Percentiles rank a stretch among this genome's conserved stretches.
Conservation (phyloP, 2,113 vertebrate genomes). For the Silurus asotus region DNA sequence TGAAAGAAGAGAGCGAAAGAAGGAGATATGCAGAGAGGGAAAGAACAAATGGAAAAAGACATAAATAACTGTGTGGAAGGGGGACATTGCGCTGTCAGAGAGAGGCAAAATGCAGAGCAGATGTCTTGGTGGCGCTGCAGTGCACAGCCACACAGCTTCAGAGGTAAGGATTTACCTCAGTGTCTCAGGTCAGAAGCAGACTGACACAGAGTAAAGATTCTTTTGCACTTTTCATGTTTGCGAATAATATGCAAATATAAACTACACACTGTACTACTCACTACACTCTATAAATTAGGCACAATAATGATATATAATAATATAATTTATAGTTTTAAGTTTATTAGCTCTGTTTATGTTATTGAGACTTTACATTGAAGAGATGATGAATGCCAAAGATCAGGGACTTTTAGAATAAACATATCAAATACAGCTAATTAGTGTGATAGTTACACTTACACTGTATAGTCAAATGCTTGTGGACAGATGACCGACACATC, state of each 20-base stretch:
- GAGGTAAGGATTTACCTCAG: constrained; percentile 21
- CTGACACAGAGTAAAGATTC: background rate
- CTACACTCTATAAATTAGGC: background rate
- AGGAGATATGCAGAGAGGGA: constrained; percentile 43
- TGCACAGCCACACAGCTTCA: constrained; percentile 7
- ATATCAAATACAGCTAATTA: background rate
- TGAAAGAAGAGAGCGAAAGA: constrained; percentile 33
- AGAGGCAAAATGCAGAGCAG: constrained; percentile 50
- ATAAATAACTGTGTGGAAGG: constrained; percentile 40
- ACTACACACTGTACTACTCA: background rate
- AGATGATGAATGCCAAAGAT: background rate
- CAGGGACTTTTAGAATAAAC: background rate
- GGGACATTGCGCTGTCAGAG: constrained; percentile 41
- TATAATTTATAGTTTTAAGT: background rate
- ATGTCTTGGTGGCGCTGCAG: constrained; percentile 41
- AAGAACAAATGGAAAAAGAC: constrained; percentile 53
- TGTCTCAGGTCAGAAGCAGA: constrained; percentile 11
- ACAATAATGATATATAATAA: background rate
- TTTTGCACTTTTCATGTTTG: background rate
- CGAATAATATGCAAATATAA: background rate
- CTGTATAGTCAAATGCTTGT: background rate
- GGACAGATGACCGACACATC: background rate
- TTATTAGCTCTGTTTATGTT: background rate
- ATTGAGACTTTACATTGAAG: background rate
- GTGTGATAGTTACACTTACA: background rate